Evolutionary conservation across 2,888 invertebrate genomes (phyloP).

Genomic region (Eudasyphora cyanicolor): DNA sequence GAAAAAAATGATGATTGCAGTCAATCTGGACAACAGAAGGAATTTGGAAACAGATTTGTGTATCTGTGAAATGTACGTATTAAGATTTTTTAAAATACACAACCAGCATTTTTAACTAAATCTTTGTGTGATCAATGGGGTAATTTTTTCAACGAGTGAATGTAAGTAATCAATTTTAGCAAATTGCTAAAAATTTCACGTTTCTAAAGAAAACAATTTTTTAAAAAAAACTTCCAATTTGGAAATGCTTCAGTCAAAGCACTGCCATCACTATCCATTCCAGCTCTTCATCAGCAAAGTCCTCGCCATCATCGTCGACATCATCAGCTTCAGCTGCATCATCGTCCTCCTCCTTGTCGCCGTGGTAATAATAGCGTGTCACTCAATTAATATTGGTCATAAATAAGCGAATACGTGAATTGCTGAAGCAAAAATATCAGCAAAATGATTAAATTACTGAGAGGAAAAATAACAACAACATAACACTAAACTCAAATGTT

Average conservation of each 20-base stretch:
- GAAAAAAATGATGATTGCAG: too few species aligned
- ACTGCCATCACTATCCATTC: background rate
- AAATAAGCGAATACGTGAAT: conserved; percentile 10
- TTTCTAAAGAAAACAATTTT: background rate
- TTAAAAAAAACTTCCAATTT: background rate
- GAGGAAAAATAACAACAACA: background rate
- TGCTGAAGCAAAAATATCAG: conserved; percentile 2
- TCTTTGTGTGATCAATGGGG: background rate
- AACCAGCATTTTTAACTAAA: background rate
- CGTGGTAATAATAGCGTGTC: conserved; percentile 20
- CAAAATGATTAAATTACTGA: conserved; percentile 6
- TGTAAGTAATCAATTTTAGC: background rate
- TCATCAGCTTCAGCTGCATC: background rate
- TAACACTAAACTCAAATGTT: conserved; percentile 47
- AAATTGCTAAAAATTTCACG: conserved; percentile 6
- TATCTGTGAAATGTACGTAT: background rate
- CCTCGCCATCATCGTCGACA: background rate
- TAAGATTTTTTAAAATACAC: background rate
- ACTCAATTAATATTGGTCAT: conserved; percentile 32
- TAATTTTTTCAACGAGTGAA: background rate
- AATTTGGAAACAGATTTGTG: background rate
- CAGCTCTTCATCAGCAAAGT: background rate
- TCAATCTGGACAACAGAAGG: too few species aligned
- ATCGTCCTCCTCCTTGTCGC: background rate
- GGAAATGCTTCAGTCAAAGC: background rate